A percentile compares a stretch with the other conserved stretches of the same genome.
Conservation (phyloP, 2,888 invertebrate genomes). For the Chymomyza amoena region DNA sequence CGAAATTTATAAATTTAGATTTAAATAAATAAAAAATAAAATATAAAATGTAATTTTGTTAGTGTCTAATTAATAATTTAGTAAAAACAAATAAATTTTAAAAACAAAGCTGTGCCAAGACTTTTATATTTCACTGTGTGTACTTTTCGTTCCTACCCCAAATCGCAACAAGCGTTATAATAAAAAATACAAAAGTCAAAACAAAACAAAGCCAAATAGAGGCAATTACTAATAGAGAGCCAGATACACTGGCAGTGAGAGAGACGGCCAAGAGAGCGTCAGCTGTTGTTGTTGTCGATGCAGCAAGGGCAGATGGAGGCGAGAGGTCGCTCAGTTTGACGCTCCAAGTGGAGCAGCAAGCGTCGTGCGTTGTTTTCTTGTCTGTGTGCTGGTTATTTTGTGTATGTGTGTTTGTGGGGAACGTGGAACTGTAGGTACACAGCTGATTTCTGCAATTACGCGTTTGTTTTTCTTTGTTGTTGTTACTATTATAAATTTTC, state of each 20-base stretch:
- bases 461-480: conserved; percentile 64
- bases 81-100: too few species aligned
- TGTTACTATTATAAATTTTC: conserved; percentile 34
- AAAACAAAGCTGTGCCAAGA: too few species aligned
- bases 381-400: conserved; percentile 38
- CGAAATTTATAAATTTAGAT: too few species aligned
- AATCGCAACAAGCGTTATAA: conserved; percentile 17
- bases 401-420: conserved; percentile 24
- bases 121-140: neutral
- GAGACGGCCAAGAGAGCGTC: conserved; percentile 23
- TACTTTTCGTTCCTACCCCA: neutral
- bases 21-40: too few species aligned
- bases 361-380: conserved; percentile 39
- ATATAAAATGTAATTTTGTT: too few species aligned
- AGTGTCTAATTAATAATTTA: too few species aligned
- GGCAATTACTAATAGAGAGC: conserved; percentile 29
- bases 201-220: conserved; percentile 54
- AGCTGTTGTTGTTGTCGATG: conserved; percentile 34
- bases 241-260: conserved; percentile 25
- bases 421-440: conserved; percentile 72
- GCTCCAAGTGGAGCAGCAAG: conserved; percentile 51
- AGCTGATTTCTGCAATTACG: conserved; percentile 78
- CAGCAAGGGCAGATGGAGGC: conserved; percentile 8
- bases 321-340: conserved; percentile 30
- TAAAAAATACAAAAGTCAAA: conserved; percentile 41